These are phyloP conservation scores for Lerista edwardsae DNA, from an alignment of 2,797 vertebrate genomes.

Conservation along the genomic window DNA sequence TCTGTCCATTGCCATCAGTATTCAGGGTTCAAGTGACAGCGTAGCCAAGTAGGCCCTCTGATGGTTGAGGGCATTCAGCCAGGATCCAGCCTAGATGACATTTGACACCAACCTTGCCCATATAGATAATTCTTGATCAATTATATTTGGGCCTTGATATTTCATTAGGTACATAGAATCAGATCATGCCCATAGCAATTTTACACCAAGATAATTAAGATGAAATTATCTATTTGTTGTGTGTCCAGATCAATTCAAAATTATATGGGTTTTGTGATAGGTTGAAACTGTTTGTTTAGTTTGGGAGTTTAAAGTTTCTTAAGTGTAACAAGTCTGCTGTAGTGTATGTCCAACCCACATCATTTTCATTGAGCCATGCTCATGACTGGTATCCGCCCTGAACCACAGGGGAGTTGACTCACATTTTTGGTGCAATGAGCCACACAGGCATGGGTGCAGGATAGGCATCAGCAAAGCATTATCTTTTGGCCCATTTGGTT, in stretches of 20 bases:
- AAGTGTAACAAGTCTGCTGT: slow-evolving; percentile 19
- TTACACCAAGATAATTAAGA: slow-evolving; percentile 51
- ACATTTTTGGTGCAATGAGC: background rate
- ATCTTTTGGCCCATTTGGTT: background rate
- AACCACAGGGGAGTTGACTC: background rate
- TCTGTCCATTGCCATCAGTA: too few species aligned
- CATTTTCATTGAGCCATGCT: background rate
- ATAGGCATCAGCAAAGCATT: background rate
- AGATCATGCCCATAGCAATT: background rate
- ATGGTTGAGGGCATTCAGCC: too few species aligned
- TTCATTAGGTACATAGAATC: slow-evolving; percentile 39
- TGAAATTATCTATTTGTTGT: slow-evolving; percentile 45
- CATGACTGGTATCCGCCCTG: background rate
- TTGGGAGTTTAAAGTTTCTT: background rate
- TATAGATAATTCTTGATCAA: background rate
- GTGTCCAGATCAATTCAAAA: slow-evolving; percentile 41
- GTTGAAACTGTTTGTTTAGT: slow-evolving; percentile 1
- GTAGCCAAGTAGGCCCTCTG: too few species aligned
- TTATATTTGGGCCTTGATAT: slow-evolving; percentile 56
- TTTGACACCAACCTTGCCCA: background rate
- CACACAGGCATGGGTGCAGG: background rate
- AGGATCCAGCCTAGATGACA: too few species aligned
- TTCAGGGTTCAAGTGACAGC: too few species aligned
- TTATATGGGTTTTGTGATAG: background rate
- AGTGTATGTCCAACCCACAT: background rate